Percentiles rank a stretch among this genome's conserved stretches.
Evolutionary conservation across 2,113 vertebrate species (phyloP).

Genomic region (Anguilla japonica): DNA sequence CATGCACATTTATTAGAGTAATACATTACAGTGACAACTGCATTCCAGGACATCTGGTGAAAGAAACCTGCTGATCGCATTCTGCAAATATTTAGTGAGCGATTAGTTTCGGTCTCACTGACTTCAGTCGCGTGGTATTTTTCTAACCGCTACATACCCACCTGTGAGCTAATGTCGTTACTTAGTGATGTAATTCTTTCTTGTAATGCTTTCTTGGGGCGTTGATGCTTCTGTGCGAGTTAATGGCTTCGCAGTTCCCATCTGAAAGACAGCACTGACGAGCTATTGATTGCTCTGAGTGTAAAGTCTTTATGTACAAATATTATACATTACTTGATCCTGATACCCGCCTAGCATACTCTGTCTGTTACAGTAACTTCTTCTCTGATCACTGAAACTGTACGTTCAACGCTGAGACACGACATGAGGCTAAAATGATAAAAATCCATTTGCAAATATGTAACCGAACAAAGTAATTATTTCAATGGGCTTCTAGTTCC

Average conservation of each 20-base stretch:
- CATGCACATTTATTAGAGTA: constrained; percentile 17
- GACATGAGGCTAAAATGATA: not conserved
- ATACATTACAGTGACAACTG: not conserved
- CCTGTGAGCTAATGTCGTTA: not conserved
- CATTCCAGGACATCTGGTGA: constrained; percentile 21
- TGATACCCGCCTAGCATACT: not conserved
- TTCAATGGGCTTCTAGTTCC: not conserved
- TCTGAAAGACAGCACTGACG: not conserved
- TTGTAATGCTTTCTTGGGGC: not conserved
- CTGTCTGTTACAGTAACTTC: not conserved
- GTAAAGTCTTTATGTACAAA: not conserved
- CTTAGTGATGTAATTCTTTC: constrained; percentile 23
- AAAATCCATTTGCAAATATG: not conserved
- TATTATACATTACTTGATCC: not conserved
- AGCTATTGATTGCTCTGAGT: not conserved
- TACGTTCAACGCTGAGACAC: not conserved
- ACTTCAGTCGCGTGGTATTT: constrained; percentile 25
- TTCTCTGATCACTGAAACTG: not conserved
- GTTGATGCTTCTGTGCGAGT: not conserved
- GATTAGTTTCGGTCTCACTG: not conserved
- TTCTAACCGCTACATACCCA: not conserved
- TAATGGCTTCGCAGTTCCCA: not conserved
- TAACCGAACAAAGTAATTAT: not conserved
- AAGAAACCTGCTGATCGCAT: constrained; percentile 20
- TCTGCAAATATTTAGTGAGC: not conserved